Evolutionary conservation across 1,140 invertebrate species (phyloP).

Genomic region (Drosophila nigrodunni): DNA sequence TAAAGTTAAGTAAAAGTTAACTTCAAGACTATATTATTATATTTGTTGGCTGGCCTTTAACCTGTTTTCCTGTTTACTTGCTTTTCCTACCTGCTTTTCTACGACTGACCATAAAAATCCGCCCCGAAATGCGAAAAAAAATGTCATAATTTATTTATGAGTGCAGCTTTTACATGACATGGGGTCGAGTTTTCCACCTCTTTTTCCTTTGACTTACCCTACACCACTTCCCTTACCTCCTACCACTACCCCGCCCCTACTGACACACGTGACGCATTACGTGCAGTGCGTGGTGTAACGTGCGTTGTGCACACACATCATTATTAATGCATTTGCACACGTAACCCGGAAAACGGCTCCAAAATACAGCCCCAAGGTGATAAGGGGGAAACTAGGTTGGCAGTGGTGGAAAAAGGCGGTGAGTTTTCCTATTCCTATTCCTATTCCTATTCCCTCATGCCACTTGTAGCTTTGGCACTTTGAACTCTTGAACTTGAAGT

Average conservation of each 20-base stretch:
- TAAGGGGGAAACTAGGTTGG: neutral
- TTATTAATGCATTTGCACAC: conserved; percentile 77
- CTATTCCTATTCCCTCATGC: conserved; percentile 45
- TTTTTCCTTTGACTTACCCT: neutral
- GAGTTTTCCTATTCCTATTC: neutral
- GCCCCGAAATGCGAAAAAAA: conserved; percentile 44
- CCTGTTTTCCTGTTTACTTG: neutral
- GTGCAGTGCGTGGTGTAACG: conserved; percentile 65
- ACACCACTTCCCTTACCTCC: neutral
- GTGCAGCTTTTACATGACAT: conserved; percentile 24
- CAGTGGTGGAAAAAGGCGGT: neutral
- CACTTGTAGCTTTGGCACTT: conserved; percentile 53
- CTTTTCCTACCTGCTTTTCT: neutral
- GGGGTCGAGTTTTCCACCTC: neutral
- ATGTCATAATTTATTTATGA: conserved; percentile 51
- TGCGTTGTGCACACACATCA: conserved; percentile 73
- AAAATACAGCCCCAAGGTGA: conserved; percentile 27
- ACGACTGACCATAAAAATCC: conserved; percentile 26
- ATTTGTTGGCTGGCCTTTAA: conserved; percentile 2
- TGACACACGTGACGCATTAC: conserved; percentile 66
- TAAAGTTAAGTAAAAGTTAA: conserved; percentile 26
- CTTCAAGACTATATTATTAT: neutral
- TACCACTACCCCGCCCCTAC: neutral
- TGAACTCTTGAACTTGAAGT: conserved; percentile 59
- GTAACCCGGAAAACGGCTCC: conserved; percentile 41